Evolutionary conservation across 92 coral and sea anemone species (phyloP).

Genomic region (Porites cylindrica): DNA sequence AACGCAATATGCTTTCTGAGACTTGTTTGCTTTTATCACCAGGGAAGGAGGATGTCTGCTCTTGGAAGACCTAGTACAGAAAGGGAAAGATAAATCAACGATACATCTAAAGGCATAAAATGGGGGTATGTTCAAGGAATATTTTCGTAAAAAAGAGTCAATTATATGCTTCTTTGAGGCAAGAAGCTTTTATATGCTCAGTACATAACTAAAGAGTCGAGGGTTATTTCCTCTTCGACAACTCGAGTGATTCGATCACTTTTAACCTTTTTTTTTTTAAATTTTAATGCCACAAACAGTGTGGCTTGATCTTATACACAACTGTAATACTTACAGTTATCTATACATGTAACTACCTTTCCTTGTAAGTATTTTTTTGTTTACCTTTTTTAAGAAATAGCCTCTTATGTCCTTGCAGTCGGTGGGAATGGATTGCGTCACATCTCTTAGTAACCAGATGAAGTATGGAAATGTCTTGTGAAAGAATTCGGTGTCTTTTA

Average conservation of each 20-base stretch:
- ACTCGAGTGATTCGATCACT: too few species aligned
- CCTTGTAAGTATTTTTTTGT: background rate
- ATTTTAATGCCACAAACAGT: too few species aligned
- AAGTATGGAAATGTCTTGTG: conserved; percentile 58
- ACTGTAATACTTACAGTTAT: too few species aligned
- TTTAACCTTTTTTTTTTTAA: too few species aligned
- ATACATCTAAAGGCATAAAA: too few species aligned
- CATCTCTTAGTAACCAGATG: conserved; percentile 60
- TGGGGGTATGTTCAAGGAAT: too few species aligned
- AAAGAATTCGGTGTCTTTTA: conserved; percentile 15
- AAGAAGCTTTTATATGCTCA: too few species aligned
- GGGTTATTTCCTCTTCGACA: too few species aligned
- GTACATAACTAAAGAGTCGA: fast-evolving
- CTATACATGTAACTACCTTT: too few species aligned
- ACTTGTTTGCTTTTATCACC: background rate
- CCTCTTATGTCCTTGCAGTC: conserved; percentile 33
- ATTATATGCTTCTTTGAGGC: too few species aligned
- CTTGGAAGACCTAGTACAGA: background rate
- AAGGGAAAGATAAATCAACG: background rate
- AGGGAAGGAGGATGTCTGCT: background rate
- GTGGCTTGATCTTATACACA: too few species aligned
- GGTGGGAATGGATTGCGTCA: conserved; percentile 21
- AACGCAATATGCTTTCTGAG: conserved; percentile 21
- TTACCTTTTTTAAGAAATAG: conserved; percentile 41
- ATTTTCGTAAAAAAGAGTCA: too few species aligned